These are phyloP conservation scores for Phyto melanocephala DNA, from an alignment of 2,888 invertebrate genomes.

Conservation along the genomic window DNA sequence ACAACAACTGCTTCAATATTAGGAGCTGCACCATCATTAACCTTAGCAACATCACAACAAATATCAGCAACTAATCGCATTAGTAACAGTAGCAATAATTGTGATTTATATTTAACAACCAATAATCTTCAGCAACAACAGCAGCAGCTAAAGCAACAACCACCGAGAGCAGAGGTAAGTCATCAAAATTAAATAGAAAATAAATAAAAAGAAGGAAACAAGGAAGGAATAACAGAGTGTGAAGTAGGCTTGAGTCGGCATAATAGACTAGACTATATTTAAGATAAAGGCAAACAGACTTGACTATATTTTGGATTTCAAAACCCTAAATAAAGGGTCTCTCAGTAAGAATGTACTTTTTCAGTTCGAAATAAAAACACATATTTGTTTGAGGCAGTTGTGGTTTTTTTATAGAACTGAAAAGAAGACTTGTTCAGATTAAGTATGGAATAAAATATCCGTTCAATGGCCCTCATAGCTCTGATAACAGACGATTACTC, in stretches of 20 bases:
- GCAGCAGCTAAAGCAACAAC: conserved; percentile 58
- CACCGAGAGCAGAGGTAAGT: conserved; percentile 78
- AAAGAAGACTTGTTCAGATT: too few relatives aligned
- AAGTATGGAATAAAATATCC: too few relatives aligned
- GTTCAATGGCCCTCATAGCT: too few relatives aligned
- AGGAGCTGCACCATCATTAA: conserved; percentile 65
- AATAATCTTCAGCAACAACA: conserved; percentile 75
- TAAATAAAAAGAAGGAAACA: neutral
- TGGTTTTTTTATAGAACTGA: too few relatives aligned
- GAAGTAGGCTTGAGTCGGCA: neutral
- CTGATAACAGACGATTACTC: too few relatives aligned
- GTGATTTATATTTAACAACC: conserved; percentile 77
- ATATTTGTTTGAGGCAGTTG: too few relatives aligned
- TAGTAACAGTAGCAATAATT: conserved; percentile 75
- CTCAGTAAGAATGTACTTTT: too few relatives aligned
- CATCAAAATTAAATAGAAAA: neutral
- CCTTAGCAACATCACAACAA: conserved; percentile 64
- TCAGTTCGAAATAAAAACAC: too few relatives aligned
- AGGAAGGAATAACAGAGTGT: neutral
- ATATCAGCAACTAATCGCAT: conserved; percentile 59
- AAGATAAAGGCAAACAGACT: neutral
- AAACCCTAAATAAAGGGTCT: too few relatives aligned
- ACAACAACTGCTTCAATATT: conserved; percentile 59
- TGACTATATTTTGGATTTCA: neutral
- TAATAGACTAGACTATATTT: neutral